These are phyloP conservation scores for Scaptomyza montana DNA, from an alignment of 1,140 invertebrate species.

Conservation along the genomic window DNA sequence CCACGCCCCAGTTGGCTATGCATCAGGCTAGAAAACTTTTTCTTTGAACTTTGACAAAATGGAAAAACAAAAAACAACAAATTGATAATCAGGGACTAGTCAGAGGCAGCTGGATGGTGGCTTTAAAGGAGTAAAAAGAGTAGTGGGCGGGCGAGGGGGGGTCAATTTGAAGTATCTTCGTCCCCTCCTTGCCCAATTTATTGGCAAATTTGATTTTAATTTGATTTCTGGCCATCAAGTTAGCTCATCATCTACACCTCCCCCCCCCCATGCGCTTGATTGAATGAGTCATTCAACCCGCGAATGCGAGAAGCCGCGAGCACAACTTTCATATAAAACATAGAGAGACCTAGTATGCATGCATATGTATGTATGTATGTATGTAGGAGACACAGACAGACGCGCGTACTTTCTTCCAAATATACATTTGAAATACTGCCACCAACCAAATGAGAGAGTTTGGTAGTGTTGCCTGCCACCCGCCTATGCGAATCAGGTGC, in stretches of 20 bases:
- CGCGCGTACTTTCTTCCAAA: slow-evolving; percentile 59
- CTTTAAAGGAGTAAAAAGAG: too few relatives aligned
- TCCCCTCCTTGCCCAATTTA: slow-evolving; percentile 22
- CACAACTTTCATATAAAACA: slow-evolving; percentile 54
- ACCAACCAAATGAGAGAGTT: slow-evolving; percentile 7
- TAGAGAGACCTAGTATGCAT: slow-evolving; percentile 5
- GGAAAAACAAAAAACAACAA: not conserved
- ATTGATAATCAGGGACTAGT: not conserved
- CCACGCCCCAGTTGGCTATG: not conserved
- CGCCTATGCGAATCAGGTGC: slow-evolving; percentile 1
- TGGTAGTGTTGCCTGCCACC: slow-evolving; percentile 3
- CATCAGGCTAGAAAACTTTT: slow-evolving; percentile 38
- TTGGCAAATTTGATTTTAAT: slow-evolving; percentile 55
- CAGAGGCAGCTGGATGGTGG: too few relatives aligned
- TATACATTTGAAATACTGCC: slow-evolving; percentile 62
- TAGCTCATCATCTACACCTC: not conserved
- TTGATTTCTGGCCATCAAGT: slow-evolving; percentile 51
- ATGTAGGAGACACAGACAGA: not conserved
- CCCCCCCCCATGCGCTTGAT: not conserved
- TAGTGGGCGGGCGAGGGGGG: too few relatives aligned
- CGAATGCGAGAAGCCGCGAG: not conserved
- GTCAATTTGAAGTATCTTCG: slow-evolving; percentile 1
- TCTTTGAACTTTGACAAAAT: slow-evolving; percentile 54
- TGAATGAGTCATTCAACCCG: slow-evolving; percentile 72
- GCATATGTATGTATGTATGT: too few relatives aligned